These are phyloP conservation scores for Escarpia spicata DNA, from an alignment of 2,888 invertebrate species.

Conservation along the genomic window DNA sequence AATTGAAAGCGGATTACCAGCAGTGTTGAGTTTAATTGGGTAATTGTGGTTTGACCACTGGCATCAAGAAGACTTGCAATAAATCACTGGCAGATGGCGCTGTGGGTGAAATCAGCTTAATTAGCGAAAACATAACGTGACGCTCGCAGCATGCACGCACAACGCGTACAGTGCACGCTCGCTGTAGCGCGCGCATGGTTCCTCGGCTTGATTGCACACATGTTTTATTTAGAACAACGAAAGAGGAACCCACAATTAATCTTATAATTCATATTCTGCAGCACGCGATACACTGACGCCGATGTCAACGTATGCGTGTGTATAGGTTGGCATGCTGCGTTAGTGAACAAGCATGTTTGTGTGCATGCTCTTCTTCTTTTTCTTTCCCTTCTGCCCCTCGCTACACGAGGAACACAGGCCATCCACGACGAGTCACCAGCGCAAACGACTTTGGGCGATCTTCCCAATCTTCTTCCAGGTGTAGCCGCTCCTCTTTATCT, in stretches of 20 bases:
- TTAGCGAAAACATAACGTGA: neutral
- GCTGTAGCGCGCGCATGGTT: neutral
- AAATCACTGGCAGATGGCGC: slow-evolving; percentile 4
- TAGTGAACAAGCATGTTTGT: neutral
- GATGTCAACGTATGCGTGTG: neutral
- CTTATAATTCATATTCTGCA: neutral
- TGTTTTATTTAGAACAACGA: slow-evolving; percentile 10
- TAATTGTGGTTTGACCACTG: neutral
- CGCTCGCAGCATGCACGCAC: neutral
- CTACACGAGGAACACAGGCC: too few species aligned
- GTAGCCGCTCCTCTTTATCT: too few species aligned
- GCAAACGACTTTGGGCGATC: too few species aligned
- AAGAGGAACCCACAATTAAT: neutral
- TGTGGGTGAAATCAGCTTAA: neutral
- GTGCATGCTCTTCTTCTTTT: too few species aligned
- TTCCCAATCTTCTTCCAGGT: too few species aligned
- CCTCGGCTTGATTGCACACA: neutral
- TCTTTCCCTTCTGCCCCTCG: too few species aligned
- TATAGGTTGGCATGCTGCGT: neutral
- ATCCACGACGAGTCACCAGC: too few species aligned
- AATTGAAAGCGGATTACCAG: neutral
- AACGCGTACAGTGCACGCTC: neutral
- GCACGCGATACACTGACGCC: neutral
- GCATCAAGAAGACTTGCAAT: neutral
- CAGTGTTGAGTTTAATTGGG: neutral